Evolutionary conservation across 2,888 invertebrate genomes (phyloP), one percentile per base, ranked within the genome.

Genomic region (Fragum whitleyi): DNA sequence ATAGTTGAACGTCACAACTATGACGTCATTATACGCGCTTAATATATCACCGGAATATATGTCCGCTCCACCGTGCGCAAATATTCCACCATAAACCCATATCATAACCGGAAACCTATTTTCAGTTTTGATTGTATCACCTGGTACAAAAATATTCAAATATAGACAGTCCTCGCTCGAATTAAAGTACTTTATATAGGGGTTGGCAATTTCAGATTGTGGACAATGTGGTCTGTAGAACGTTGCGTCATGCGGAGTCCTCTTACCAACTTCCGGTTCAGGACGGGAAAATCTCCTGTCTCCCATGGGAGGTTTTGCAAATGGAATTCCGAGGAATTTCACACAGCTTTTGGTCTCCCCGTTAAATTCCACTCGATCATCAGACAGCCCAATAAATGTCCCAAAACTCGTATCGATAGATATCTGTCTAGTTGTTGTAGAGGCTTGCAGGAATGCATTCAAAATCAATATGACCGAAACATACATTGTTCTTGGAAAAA

Each of bases 1-100:
- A 94, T 98, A 98, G 92, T 98, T 97, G 96, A 98, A 97, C 47
- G 98, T 97, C 79, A 97, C 98, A 19, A 99, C 97, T 92, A 98
- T 97, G 74, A 97, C 97, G 94, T 98, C 97, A 94, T 97, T 97
- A 79, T 96, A 96, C 29, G 97, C 96, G 42, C 98, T 97, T 95
- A 98, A 96, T 89, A 90, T 90, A 91, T 97, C 97, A 26, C 85
- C 90, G 62, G 88, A 85, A 67, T 89, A 91, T 1, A 89, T 26
- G 14, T 87, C 87, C 62, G 97, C 96, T 32, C 98, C 97, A 55
- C 98, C 98, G 91, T 97, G 97, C 97, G 97, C 97, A 94, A 97
- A 98, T 29, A 97, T 97, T 6, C 98, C 98, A 0, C 98, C 98
- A 94, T 98, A 98, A 90, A 98, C 97, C 98, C 98, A 98, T 68